Conservation (phyloP, 1,140 invertebrate genomes). For the Eubasilissa regina region DNA sequence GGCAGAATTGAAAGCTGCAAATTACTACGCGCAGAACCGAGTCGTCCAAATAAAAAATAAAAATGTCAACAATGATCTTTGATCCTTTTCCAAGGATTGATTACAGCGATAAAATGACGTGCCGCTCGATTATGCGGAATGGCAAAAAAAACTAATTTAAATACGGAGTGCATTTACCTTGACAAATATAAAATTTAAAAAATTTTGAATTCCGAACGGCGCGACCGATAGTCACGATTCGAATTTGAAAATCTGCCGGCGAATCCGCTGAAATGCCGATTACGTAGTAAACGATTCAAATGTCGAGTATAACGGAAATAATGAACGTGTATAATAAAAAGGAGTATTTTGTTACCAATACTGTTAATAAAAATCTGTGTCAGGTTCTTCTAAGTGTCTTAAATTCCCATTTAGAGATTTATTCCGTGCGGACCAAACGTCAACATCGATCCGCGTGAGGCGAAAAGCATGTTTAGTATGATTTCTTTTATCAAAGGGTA, state of each 20-base stretch:
- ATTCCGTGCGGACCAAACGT: constrained; percentile 7
- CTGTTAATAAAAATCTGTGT: not conserved
- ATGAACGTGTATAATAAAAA: not conserved
- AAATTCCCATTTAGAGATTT: not conserved
- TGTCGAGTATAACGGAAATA: not conserved
- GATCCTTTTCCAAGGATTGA: too few relatives aligned
- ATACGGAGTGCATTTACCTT: constrained; percentile 1
- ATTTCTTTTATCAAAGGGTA: too few relatives aligned
- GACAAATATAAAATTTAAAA: not conserved
- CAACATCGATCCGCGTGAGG: not conserved
- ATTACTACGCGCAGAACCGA: too few relatives aligned
- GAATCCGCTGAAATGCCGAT: constrained; percentile 6
- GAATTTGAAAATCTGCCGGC: constrained; percentile 16
- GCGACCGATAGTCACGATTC: constrained; percentile 8
- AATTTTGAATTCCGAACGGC: constrained; percentile 19
- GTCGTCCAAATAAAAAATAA: too few relatives aligned
- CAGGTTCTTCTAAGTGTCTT: not conserved
- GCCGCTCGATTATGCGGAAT: too few relatives aligned
- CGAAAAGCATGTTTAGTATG: too few relatives aligned
- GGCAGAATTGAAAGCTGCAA: too few relatives aligned
- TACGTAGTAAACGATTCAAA: constrained; percentile 3
- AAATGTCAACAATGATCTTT: too few relatives aligned
- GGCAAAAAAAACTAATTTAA: not conserved
- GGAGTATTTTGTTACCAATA: not conserved
- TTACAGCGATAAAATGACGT: too few relatives aligned